phyloP scores from a whole-genome alignment of 92 coral and sea anemone species.

The Desmophyllum pertusum region DNA sequence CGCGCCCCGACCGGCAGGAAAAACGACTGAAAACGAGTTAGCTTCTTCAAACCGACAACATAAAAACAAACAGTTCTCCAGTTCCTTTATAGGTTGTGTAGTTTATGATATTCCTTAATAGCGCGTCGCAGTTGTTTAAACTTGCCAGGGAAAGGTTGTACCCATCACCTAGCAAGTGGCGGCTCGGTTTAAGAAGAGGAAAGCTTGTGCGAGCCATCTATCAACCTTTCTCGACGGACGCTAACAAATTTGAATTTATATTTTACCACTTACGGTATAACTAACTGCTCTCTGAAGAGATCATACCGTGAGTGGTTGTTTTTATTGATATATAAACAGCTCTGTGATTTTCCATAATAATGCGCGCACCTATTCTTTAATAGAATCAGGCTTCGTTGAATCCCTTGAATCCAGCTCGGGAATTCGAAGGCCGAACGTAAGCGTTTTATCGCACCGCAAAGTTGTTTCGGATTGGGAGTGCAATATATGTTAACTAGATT shows the following conservation, averaged over 20 bases:
- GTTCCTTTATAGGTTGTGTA: neutral
- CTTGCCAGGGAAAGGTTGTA: constrained; percentile 18
- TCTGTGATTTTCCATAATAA: neutral
- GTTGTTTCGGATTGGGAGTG: constrained; percentile 32
- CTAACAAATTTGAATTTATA: constrained; percentile 1
- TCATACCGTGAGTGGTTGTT: neutral
- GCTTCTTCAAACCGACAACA: neutral
- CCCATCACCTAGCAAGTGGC: constrained; percentile 11
- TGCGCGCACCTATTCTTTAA: neutral
- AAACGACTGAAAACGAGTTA: neutral
- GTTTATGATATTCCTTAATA: constrained; percentile 37
- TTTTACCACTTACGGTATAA: constrained; percentile 9
- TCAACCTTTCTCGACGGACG: constrained; percentile 21
- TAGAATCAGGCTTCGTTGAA: neutral
- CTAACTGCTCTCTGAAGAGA: constrained; percentile 16
- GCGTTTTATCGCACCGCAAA: neutral
- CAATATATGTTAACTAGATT: constrained; percentile 32
- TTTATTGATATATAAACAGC: neutral
- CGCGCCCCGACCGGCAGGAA: neutral
- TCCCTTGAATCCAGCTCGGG: neutral
- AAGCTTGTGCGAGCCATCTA: constrained; percentile 26
- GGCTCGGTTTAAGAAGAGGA: neutral
- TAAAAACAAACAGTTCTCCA: constrained; percentile 16
- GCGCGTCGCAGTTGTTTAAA: constrained; percentile 22
- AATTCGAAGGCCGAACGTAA: neutral